Evolutionary conservation across 1,140 invertebrate genomes (phyloP).

Genomic region (Achatina immaculata): DNA sequence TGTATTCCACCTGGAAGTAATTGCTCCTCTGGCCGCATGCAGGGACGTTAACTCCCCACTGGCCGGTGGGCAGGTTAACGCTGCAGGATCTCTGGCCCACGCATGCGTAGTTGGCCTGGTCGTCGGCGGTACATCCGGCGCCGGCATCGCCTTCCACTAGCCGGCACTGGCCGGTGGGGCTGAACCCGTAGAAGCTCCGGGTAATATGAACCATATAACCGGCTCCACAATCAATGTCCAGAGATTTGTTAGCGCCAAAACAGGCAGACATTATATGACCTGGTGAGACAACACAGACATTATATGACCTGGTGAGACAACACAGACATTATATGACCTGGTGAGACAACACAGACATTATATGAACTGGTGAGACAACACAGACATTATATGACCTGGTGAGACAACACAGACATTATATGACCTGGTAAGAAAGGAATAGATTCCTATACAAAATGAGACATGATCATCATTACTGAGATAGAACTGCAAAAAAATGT

Average conservation of each 20-base stretch:
- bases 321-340: too few relatives aligned
- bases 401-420: too few relatives aligned
- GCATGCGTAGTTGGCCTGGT: conserved; percentile 58
- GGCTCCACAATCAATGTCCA: conserved; percentile 54
- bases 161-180: conserved; percentile 47
- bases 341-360: too few relatives aligned
- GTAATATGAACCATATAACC: conserved; percentile 61
- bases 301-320: too few relatives aligned
- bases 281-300: conserved; percentile 42
- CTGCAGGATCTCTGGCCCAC: conserved; percentile 55
- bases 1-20: conserved; percentile 63
- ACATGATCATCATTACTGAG: too few relatives aligned
- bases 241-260: conserved; percentile 49
- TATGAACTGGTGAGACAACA: too few relatives aligned
- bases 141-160: conserved; percentile 47
- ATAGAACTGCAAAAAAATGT: too few relatives aligned
- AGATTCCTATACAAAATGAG: too few relatives aligned
- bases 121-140: conserved; percentile 49
- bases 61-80: conserved; percentile 58
- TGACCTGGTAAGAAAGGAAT: too few relatives aligned
- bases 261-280: conserved; percentile 50
- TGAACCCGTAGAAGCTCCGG: conserved; percentile 60
- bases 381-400: too few relatives aligned
- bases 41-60: conserved; percentile 49
- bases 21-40: conserved; percentile 56